Evolutionary conservation across 2,888 invertebrate genomes (phyloP), one percentile per base, ranked within the genome.

Genomic region (Rotaria socialis): DNA sequence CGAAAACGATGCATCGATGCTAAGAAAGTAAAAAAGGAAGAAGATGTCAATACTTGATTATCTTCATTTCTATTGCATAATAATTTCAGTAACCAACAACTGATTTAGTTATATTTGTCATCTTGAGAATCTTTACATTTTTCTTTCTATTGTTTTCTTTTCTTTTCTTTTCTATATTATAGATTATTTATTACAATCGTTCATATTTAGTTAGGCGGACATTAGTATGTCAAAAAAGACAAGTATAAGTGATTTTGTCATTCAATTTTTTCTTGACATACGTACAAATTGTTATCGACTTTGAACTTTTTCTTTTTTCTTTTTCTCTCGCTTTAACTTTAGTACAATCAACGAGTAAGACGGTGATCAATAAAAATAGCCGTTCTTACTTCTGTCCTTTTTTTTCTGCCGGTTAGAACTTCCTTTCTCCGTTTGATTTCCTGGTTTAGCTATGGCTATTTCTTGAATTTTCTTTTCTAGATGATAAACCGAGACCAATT

Each of bases 221-320:
- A 35, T 67, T 67, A 19, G 35, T 24, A 41, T 67, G 67, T 67
- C 27, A 67, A 16, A 35, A 16, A 67, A 67, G 67, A 67, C 67
- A 67, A 67, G 19, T 35, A 67, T 67, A 67, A 67, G 67, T 35
- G 67, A 35, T 67, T 67, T 67, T 67, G 67, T 67, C 67, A 67
- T 16, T 67, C 67, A 35, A 35, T 35, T 35, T 67, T 35, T 67
- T 67, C 35, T 16, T 67, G 22, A 56, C 67, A 67, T 35, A 67
- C 35, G 67, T 67, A 67, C 67, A 67, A 67, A 67, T 67, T 27
- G 11, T 67, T 27, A 67, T 67, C 35, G 67, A 67, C 35, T 67
- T 67, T 67, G 67, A 67, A 41, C 35, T 67, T 67, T 67, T 27
- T 41, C 35, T 67, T 19, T 14, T 8, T 56, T 56, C 24, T 35